A percentile compares a stretch with the other conserved stretches of the same genome.
Evolutionary conservation across 2,797 vertebrate genomes (phyloP).

Genomic region (Propithecus perrieri): DNA sequence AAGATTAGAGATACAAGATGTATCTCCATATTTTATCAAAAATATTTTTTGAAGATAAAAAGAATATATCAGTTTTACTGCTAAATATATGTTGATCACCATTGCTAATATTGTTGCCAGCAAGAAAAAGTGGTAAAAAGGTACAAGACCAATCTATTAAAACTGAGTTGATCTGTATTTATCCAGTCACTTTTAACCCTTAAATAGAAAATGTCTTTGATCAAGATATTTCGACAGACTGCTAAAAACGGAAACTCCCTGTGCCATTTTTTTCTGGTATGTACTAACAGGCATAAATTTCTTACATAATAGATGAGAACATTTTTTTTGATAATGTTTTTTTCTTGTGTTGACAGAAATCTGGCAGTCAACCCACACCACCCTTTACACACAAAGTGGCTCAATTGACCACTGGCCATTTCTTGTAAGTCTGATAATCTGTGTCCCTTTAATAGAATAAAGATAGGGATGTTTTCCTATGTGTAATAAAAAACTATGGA

Average conservation of each 20-base stretch:
- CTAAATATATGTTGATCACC: background rate
- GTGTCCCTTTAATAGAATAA: slow-evolving; percentile 71
- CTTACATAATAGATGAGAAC: slow-evolving; percentile 64
- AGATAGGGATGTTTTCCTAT: slow-evolving; percentile 71
- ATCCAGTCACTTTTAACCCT: slow-evolving; percentile 5
- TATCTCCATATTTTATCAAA: background rate
- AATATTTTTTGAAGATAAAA: background rate
- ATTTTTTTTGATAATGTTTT: background rate
- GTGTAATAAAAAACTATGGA: slow-evolving; percentile 64
- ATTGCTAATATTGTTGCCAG: background rate
- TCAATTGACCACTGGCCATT: slow-evolving; percentile 66
- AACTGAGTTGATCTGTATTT: background rate
- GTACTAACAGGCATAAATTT: slow-evolving; percentile 55
- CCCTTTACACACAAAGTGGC: slow-evolving; percentile 67
- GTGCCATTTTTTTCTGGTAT: slow-evolving; percentile 56
- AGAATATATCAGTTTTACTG: background rate
- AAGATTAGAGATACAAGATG: background rate
- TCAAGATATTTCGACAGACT: slow-evolving; percentile 52
- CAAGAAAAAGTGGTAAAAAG: background rate
- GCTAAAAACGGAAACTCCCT: slow-evolving; percentile 51
- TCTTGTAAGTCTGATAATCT: slow-evolving; percentile 69
- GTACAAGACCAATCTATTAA: background rate
- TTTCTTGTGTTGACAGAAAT: background rate
- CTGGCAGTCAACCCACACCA: slow-evolving; percentile 60
- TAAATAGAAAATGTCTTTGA: slow-evolving; percentile 40